A percentile compares a stretch with the other conserved stretches of the same genome.
Conservation (phyloP, 2,113 vertebrate genomes). For the Trochalopteron elliotii region DNA sequence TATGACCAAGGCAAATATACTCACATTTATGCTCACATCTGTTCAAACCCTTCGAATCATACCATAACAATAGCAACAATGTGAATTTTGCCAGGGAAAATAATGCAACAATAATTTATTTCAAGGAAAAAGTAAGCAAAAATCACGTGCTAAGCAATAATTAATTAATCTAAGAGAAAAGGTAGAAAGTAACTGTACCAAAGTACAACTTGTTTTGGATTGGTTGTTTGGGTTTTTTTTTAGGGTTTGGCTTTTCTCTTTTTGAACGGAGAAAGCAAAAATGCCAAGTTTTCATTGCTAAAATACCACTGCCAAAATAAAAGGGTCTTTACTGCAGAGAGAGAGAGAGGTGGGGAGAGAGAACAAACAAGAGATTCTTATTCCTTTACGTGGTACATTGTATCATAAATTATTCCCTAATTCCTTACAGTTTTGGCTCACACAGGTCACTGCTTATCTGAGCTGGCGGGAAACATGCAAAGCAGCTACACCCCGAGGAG, state of each 20-base stretch:
- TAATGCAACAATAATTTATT: background rate
- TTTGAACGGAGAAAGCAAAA: background rate
- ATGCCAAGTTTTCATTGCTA: slow-evolving; percentile 43
- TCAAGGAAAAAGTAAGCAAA: background rate
- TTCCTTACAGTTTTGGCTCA: slow-evolving; percentile 43
- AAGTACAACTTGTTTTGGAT: background rate
- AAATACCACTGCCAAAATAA: slow-evolving; percentile 37
- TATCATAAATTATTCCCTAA: slow-evolving; percentile 66
- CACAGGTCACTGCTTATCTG: slow-evolving; percentile 72
- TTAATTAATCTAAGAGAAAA: background rate
- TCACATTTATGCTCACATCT: background rate
- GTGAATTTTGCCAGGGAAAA: background rate
- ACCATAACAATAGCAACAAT: background rate
- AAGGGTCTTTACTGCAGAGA: background rate
- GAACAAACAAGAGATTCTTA: slow-evolving; percentile 18
- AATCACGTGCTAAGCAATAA: background rate
- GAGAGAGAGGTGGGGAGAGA: background rate
- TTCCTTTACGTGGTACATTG: slow-evolving; percentile 38
- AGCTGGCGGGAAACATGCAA: slow-evolving; percentile 65
- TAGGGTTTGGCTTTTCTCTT: background rate
- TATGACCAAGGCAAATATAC: background rate
- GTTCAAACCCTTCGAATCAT: background rate
- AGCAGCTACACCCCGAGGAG: slow-evolving; percentile 62
- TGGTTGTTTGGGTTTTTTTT: background rate
- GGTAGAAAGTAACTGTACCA: background rate